These are phyloP conservation scores for Ophiodon elongatus DNA, from an alignment of 2,113 vertebrate genomes.

Conservation along the genomic window DNA sequence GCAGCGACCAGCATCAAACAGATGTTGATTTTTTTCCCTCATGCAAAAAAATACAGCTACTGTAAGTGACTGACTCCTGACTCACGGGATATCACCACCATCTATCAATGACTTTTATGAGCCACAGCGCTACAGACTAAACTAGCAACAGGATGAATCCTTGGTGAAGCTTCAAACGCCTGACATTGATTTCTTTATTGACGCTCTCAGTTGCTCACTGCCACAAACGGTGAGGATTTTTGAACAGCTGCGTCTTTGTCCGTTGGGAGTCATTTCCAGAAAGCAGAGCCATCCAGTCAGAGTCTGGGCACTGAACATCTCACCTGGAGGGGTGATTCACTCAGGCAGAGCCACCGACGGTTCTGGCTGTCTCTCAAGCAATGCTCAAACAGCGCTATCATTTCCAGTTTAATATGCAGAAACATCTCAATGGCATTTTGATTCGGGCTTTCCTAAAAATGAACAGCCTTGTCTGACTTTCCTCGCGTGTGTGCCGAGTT, in stretches of 20 bases:
- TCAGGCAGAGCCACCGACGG: conserved; percentile 54
- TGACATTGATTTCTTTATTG: conserved; percentile 39
- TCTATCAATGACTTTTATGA: conserved; percentile 46
- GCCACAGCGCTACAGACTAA: conserved; percentile 23
- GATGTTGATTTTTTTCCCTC: conserved; percentile 55
- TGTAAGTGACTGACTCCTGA: conserved; percentile 35
- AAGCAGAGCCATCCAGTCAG: conserved; percentile 41
- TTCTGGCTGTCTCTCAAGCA: conserved; percentile 43
- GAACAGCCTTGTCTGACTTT: conserved; percentile 35
- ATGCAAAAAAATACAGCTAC: conserved; percentile 67
- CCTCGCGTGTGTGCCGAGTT: conserved; percentile 18
- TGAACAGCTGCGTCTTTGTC: conserved; percentile 57
- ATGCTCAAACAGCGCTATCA: conserved; percentile 44
- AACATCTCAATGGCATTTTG: conserved; percentile 52
- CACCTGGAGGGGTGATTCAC: conserved; percentile 52
- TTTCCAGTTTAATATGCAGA: conserved; percentile 61
- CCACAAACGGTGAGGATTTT: conserved; percentile 11
- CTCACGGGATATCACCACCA: conserved; percentile 35
- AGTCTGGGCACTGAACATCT: conserved; percentile 45
- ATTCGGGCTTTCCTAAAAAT: conserved; percentile 33
- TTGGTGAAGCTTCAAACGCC: conserved; percentile 40
- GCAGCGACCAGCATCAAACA: conserved; percentile 45
- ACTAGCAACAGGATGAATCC: conserved; percentile 35
- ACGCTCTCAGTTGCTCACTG: background rate
- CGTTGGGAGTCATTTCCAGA: conserved; percentile 44